A percentile compares a stretch with the other conserved stretches of the same genome.
phyloP scores from a whole-genome alignment of 2,888 invertebrate genomes.

The Eurytoma californica region DNA sequence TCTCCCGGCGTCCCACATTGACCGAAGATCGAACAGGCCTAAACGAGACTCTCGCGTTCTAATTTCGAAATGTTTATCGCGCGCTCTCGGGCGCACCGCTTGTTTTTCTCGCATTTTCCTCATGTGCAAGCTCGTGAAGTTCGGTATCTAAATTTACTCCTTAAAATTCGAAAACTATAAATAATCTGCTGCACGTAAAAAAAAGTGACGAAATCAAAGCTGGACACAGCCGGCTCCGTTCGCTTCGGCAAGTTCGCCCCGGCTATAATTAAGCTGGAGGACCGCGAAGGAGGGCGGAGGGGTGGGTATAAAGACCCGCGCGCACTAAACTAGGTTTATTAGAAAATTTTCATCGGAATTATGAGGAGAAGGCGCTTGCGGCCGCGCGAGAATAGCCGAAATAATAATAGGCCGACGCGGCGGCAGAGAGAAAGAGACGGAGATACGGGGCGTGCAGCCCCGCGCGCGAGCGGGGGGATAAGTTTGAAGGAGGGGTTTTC shows the following conservation, averaged over 20 bases:
- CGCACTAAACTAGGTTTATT: constrained; percentile 43
- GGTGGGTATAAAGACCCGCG: neutral
- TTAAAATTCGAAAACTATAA: neutral
- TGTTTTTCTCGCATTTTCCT: too few species aligned
- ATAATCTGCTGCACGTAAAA: neutral
- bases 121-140: neutral
- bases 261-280: too few species aligned
- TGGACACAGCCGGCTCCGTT: too few species aligned
- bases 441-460: constrained; percentile 7
- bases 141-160: neutral
- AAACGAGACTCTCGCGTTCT: too few species aligned
- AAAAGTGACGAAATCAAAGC: neutral
- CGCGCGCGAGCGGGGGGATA: neutral
- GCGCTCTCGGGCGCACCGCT: too few species aligned
- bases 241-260: neutral
- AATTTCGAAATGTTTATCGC: too few species aligned
- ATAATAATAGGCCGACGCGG: constrained; percentile 51
- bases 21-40: too few species aligned
- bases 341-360: constrained; percentile 39
- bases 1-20: too few species aligned
- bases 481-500: constrained; percentile 41
- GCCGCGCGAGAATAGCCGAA: constrained; percentile 48
- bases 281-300: neutral
- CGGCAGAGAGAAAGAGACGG: neutral
- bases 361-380: constrained; percentile 18